Base-by-base conservation (phyloP, 1,140 invertebrate species). In the Campoletis sonorensis region DNA sequence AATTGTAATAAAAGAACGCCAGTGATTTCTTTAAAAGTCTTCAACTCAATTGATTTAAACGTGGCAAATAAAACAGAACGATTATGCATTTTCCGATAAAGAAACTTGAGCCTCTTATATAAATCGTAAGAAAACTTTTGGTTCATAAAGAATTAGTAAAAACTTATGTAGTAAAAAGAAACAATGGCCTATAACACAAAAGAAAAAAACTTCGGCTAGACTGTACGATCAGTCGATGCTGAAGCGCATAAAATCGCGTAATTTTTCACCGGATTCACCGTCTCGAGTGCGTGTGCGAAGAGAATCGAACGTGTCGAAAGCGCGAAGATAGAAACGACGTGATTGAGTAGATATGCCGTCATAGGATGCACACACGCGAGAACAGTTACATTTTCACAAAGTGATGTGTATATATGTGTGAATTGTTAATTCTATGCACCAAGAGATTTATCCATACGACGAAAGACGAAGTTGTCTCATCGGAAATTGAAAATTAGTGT, bases 281-380 rank as follows among this genome's bases (percentile, higher is more conserved):
- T 54, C 51, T 64, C 61, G 23, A 15, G 11, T 64, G 51, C 61
- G 23, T 64, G 61, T 26, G 23, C 61, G 61, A 26, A 64, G 23
- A 64, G 61, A 64, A 64, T 64, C 23, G 61, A 26, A 64, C 21
- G 23, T 77, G 73, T 77, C 30, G 73, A 77, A 77, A 77, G 73
- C 26, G 45, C 21, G 21, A 45, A 30, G 27, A 51, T 45, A 75
- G 51, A 75, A 75, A 27, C 49, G 5, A 5, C 1, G n/a, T 26
- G 70, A 72, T 72, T 49, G 13, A 40, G n/a, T 10, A 72, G 27
- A 45, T 23, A 49, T 54, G 27, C 45, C 8, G n/a, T 37, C 13
- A 77, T 30, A 16, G 16, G n/a, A 37, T 21, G 23, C 0, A 33
- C 27, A 21, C 49, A 54, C 51, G 51, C 51, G 1, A n/a, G n/a